These are phyloP conservation scores for Protonibea diacanthus DNA, from an alignment of 2,797 vertebrate genomes.

Conservation along the genomic window DNA sequence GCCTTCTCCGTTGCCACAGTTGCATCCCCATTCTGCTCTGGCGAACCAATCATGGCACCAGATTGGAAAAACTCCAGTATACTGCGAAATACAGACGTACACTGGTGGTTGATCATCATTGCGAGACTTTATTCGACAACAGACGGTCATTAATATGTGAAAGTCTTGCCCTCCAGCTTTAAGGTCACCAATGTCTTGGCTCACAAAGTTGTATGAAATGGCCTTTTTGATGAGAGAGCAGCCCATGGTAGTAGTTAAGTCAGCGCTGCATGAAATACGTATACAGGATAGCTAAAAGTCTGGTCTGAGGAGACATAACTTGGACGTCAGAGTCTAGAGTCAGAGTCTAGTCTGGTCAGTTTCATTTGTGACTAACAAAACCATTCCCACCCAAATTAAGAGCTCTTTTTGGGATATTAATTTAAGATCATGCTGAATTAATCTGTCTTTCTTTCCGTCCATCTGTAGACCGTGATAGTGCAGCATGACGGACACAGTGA, in stretches of 20 bases:
- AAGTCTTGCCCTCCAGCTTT: slow-evolving; percentile 3
- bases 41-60: no score
- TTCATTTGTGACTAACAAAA: slow-evolving; percentile 1
- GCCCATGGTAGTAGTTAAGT: slow-evolving; percentile 22
- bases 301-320: slow-evolving; percentile 3
- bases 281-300: slow-evolving; percentile 10
- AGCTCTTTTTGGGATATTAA: not conserved
- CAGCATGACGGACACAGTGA: slow-evolving; percentile 85
- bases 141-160: no score
- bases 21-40: no score
- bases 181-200: slow-evolving; percentile 45
- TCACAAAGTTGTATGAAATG: slow-evolving; percentile 34
- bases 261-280: slow-evolving; percentile 37
- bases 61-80: no score
- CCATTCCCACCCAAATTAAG: not conserved
- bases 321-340: not conserved
- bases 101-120: no score
- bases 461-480: slow-evolving; percentile 55
- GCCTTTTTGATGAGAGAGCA: slow-evolving; percentile 46
- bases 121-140: no score
- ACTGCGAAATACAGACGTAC: no score
- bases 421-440: slow-evolving; percentile 5
- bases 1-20: no score
- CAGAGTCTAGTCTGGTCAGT: not conserved
- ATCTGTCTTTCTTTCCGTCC: slow-evolving; percentile 24